Conservation (phyloP, 2,797 vertebrate genomes). For the Amblyraja radiata region DNA sequence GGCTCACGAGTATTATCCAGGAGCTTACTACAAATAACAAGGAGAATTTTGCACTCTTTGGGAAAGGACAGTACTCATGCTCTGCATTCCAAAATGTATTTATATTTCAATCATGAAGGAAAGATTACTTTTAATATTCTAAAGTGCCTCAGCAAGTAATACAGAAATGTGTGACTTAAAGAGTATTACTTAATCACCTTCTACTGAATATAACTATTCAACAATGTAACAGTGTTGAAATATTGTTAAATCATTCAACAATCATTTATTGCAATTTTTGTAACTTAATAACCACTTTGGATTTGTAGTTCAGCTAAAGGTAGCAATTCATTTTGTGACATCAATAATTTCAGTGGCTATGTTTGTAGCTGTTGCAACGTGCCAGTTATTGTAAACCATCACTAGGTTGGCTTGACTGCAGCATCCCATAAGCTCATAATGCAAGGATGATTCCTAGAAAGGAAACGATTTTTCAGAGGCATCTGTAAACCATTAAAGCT, state of each 20-base stretch:
- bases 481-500: constrained; percentile 27
- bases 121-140: not conserved
- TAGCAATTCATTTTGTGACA: not conserved
- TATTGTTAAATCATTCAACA: not conserved
- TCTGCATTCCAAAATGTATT: not conserved
- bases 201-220: not conserved
- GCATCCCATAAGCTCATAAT: not conserved
- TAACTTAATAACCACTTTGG: not conserved
- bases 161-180: not conserved
- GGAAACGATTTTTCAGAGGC: not conserved
- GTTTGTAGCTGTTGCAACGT: not conserved
- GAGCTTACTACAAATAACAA: not conserved
- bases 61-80: not conserved
- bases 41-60: not conserved
- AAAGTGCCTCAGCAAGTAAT: not conserved
- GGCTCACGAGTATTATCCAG: not conserved
- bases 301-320: not conserved
- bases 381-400: not conserved
- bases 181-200: not conserved
- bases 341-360: not conserved
- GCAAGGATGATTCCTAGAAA: constrained; percentile 15
- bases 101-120: not conserved
- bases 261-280: not conserved
- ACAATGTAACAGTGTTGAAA: not conserved
- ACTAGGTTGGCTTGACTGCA: not conserved